Evolutionary conservation across 2,888 invertebrate species (phyloP), one percentile per base, ranked within the genome.

Genomic region (Elgonia sp.): DNA sequence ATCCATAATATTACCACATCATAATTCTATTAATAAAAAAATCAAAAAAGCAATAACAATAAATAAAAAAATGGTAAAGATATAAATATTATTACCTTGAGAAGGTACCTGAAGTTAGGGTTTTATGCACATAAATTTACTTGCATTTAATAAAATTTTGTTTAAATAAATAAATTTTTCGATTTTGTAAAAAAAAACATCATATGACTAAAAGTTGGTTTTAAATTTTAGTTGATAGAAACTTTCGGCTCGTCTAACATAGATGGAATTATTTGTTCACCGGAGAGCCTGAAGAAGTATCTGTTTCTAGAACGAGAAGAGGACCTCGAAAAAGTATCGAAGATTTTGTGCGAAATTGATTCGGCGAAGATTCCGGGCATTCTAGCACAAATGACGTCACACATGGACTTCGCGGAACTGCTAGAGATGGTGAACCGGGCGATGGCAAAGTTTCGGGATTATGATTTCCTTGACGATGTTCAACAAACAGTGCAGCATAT

Each of bases 401-500:
- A 96, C 91, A 92, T 96, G 3, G 94, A 96, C 91, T 95, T 95
- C 86, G 94, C 93, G n/a, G 96, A 95, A 91, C 95, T 95, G 90
- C 88, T 96, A 76, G 95, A 94, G 88, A 95, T 96, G 95, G 95
- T 96, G 42, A 92, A 92, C 80, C 92, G 93, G 0, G 93, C 89
- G 1, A 93, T 95, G 92, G 94, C 93, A 50, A 95, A 95, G 89
- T 92, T 96, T 79, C 94, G 95, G 0, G 95, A 95, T 0, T 96
- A 96, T 88, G 92, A 94, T 50, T 94, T 95, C 18, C 88, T 96
- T 53, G 91, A 92, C 0, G 94, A 94, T 10, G 87, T 96, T 1
- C 95, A 95, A 0, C 94, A 94, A 60, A 94, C 95, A 91, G 87
- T 95, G 29, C 94, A 94, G 0, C 95, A 95, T 0, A n/a, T n/a